A percentile compares a stretch with the other conserved stretches of the same genome.
Evolutionary conservation across 2,888 invertebrate genomes (phyloP).

Genomic region (Chymomyza caudatula): DNA sequence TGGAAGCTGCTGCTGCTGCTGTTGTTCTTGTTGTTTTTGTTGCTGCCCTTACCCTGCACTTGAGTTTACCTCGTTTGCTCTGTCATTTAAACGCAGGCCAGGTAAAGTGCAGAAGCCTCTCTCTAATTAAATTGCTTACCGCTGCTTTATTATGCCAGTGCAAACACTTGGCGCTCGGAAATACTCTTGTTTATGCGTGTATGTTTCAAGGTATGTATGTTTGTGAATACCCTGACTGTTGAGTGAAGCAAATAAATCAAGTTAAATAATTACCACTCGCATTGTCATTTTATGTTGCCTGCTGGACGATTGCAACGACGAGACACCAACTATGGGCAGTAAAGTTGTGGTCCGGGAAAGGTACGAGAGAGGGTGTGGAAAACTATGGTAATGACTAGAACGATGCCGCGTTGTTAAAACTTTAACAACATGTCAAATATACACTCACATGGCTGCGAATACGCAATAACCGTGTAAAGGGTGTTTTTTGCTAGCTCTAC

Average conservation of each 20-base stretch:
- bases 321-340: not conserved
- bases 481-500: no score
- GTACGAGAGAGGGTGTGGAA: not conserved
- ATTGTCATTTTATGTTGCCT: slow-evolving; percentile 49
- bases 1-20: not conserved
- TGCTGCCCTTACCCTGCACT: slow-evolving; percentile 6
- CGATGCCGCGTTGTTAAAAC: no score
- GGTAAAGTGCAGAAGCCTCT: not conserved
- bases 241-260: slow-evolving; percentile 65
- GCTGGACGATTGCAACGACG: not conserved
- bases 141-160: slow-evolving; percentile 57
- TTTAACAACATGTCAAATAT: not conserved
- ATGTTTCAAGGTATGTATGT: not conserved
- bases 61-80: slow-evolving; percentile 43
- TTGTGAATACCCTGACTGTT: slow-evolving; percentile 22
- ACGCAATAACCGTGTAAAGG: no score
- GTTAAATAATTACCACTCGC: slow-evolving; percentile 67
- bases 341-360: no score
- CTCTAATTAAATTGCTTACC: slow-evolving; percentile 62
- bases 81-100: slow-evolving; percentile 51
- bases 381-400: not conserved
- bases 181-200: not conserved
- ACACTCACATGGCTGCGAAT: not conserved
- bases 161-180: slow-evolving; percentile 15
- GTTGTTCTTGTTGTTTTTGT: slow-evolving; percentile 9